These are phyloP conservation scores for Standfussiana lucernea DNA, from an alignment of 2,888 invertebrate species.

Conservation along the genomic window DNA sequence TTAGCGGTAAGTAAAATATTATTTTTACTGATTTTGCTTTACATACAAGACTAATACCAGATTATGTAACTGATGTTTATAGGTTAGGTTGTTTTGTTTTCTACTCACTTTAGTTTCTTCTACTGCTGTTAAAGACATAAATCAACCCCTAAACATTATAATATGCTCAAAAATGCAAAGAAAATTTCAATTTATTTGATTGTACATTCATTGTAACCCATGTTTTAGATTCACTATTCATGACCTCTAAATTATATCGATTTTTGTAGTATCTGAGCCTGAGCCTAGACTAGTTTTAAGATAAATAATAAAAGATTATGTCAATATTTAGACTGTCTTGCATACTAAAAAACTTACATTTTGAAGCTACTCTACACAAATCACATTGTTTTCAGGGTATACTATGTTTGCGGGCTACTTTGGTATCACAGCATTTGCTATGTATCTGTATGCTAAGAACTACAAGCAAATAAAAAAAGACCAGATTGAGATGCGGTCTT, in stretches of 20 bases:
- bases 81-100: slow-evolving; percentile 76
- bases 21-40: slow-evolving; percentile 29
- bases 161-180: not conserved
- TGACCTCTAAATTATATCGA: not conserved
- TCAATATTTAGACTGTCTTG: not conserved
- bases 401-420: slow-evolving; percentile 92
- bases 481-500: slow-evolving; percentile 94
- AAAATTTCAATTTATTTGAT: not conserved
- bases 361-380: not conserved
- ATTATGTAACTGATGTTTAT: slow-evolving; percentile 83
- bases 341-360: not conserved
- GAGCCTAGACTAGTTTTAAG: not conserved
- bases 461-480: slow-evolving; percentile 89
- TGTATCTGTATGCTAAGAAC: slow-evolving; percentile 91
- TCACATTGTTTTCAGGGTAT: slow-evolving; percentile 86
- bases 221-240: slow-evolving; percentile 4
- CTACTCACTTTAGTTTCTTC: slow-evolving; percentile 23
- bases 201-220: not conserved
- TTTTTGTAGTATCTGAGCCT: not conserved
- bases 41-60: slow-evolving; percentile 39
- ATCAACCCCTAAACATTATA: not conserved
- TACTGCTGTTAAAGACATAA: not conserved
- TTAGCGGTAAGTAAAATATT: slow-evolving; percentile 90
- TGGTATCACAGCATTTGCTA: slow-evolving; percentile 90
- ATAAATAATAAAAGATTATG: not conserved